Conservation (phyloP, 1,140 invertebrate genomes). For the Drosophila hydei region DNA sequence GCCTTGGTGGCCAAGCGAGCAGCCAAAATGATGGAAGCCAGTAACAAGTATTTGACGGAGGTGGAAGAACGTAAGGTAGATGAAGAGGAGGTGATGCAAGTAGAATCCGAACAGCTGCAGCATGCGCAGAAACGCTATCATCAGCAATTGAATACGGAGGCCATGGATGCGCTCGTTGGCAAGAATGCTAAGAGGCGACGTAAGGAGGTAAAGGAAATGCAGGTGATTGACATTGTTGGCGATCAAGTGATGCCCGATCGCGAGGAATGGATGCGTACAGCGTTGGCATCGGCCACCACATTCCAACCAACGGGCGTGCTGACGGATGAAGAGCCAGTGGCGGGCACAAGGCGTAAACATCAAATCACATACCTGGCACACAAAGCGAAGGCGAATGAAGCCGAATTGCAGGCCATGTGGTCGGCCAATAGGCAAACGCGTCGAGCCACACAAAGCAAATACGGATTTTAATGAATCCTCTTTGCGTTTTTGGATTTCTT, state of each 20-base stretch:
- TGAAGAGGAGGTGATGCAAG: constrained; percentile 36
- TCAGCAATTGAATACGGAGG: constrained; percentile 55
- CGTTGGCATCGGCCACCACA: constrained; percentile 90
- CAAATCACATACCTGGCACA: constrained; percentile 98
- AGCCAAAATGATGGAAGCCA: constrained; percentile 67
- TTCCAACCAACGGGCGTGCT: constrained; percentile 79
- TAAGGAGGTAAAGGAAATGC: constrained; percentile 85
- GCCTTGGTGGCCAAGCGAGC: constrained; percentile 76
- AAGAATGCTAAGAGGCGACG: constrained; percentile 79
- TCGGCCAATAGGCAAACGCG: constrained; percentile 92
- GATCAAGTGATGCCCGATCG: constrained; percentile 92
- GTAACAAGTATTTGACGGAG: constrained; percentile 56
- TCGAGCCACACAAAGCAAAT: constrained; percentile 94
- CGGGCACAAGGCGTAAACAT: constrained; percentile 92
- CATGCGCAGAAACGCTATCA: constrained; percentile 64
- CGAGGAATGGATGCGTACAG: constrained; percentile 92
- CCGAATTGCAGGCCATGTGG: constrained; percentile 97
- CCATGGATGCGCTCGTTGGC: constrained; percentile 77
- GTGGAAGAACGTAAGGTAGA: constrained; percentile 22
- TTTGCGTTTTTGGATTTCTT: background rate
- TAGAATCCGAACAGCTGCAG: constrained; percentile 40
- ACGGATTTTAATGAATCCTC: constrained; percentile 89
- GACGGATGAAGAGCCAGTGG: constrained; percentile 86
- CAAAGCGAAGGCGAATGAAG: constrained; percentile 96
- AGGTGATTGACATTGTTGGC: constrained; percentile 93